phyloP scores from a whole-genome alignment of 2,888 invertebrate genomes.

The Eupeodes latifasciatus region DNA sequence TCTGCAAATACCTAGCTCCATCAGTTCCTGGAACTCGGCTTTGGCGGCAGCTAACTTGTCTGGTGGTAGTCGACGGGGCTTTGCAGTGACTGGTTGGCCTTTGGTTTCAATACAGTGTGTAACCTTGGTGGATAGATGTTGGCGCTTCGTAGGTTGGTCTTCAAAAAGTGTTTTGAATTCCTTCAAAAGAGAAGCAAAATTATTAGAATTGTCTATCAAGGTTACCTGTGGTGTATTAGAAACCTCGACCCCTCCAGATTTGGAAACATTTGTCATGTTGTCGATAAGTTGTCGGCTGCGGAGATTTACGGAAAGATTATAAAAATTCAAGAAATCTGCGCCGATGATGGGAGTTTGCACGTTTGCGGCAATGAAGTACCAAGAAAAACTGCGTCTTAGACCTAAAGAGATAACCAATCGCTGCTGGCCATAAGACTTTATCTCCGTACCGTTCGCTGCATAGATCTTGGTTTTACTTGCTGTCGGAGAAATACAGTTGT shows the following conservation, averaged over 20 bases:
- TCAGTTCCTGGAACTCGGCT: conserved; percentile 19
- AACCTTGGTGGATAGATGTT: not conserved
- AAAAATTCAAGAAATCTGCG: conserved; percentile 34
- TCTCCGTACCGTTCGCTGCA: conserved; percentile 44
- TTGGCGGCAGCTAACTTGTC: conserved; percentile 15
- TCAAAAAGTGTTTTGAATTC: no score
- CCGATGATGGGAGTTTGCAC: no score
- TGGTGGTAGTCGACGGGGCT: conserved; percentile 13
- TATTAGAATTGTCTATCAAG: no score
- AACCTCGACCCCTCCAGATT: no score
- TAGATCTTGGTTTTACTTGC: conserved; percentile 1
- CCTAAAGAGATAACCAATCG: conserved; percentile 31
- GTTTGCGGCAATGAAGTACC: conserved; percentile 22
- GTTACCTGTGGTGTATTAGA: no score
- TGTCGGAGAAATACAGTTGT: not conserved
- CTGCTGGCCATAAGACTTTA: conserved; percentile 29
- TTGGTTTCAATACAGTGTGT: conserved; percentile 22
- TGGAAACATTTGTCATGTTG: no score
- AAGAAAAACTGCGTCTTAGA: conserved; percentile 14
- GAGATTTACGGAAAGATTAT: no score
- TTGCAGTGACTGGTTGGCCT: conserved; percentile 13
- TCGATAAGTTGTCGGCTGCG: no score
- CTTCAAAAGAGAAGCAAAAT: no score
- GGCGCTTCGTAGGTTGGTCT: not conserved
- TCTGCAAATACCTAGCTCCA: conserved; percentile 17